Base-by-base conservation (phyloP, 2,113 vertebrate genomes). In the Crotalus horridus region DNA sequence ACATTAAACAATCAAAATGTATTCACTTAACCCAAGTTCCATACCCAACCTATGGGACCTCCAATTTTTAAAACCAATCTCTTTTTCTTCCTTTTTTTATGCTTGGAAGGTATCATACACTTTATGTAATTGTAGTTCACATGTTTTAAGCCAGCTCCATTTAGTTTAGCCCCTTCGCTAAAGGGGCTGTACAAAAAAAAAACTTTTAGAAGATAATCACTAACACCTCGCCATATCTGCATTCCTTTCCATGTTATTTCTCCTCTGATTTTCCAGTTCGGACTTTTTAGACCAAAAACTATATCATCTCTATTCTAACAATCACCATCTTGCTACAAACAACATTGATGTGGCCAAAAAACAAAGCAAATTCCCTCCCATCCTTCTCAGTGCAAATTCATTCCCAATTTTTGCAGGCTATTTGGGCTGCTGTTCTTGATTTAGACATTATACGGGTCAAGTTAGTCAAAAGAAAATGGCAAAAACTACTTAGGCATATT, bases 401-500 rank as follows among this genome's bases (percentile, higher is more conserved):
- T 6, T 51, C 46, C 56, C 29, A 69, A 74, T 87, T 39, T 61
- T 33, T 61, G 6, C 7, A 3, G 26, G 4, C 13, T 15, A 29
- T 43, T 85, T 56, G 33, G 21, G 12, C 1, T 69, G 5, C 53
- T 55, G 11, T 29, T n/a, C 33, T 39, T 85, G 33, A 29, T 86
- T 46, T 86, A 56, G 33, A 86, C 46, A 4, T 8, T 59, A 4
- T 11, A 59, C 3, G 29, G 6, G n/a, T 85, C 69, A 51, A 33
- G 17, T 33, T 13, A 29, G 51, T 39, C 46, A 53, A 55, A n/a
- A 61, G 26, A 87, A 87, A 87, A 6, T 29, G 15, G 24, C 29
- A 8, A 85, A 55, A 15, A 15, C 7, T 51, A 90, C 10, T 54
- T 11, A 55, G 53, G 54, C 88, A 61, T 0, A 0, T 0, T 0